Evolutionary conservation across 2,113 vertebrate species (phyloP), one percentile per base, ranked within the genome.

Genomic region (Zosterops japonicus): DNA sequence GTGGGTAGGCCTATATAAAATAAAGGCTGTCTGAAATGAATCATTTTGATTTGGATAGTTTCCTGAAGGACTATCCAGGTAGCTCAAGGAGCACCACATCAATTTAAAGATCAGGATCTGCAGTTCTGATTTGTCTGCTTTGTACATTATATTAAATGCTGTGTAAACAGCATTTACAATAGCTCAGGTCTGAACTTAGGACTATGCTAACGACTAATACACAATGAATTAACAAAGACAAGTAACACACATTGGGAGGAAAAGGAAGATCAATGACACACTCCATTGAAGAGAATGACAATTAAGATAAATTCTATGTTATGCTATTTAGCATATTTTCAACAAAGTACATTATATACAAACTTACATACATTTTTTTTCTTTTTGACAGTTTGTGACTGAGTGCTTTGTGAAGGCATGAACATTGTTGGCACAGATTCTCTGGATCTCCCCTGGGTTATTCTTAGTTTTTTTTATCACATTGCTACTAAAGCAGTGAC

Each of bases 381-480:
- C 42, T 83, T 39, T 87, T 91, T 93, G 75, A 77, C 83, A 92
- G 59, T 93, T 90, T 83, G 39, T 88, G 71, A 88, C 90, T 63
- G 71, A 92, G 39, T 72, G 64, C 56, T 93, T 89, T 89, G 78
- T 88, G 56, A 85, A 92, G 36, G 63, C 21, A 86, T 5, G 13
- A 80, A 83, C n/a, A 55, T 12, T 83, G 47, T 83, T 95, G 82
- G 82, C 91, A 93, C 71, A 93, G 79, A 80, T 95, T 95, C 75
- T 86, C 68, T 95, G 87, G 59, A 91, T 94, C 50, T 97, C 94
- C 88, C 79, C 68, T 90, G 88, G 79, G 87, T 96, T 95, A 95
- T 91, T 95, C 84, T 83, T 95, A 88, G 75, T 57, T 92, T 93
- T 90, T 90, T 97, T 93, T 93, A 83, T 94, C 90, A 93, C 94